phyloP scores from a whole-genome alignment of 2,113 vertebrate genomes.

The Bos taurus region ARS-UCD2.0 NC_037344.1:58694501-58695000 shows the following conservation, averaged over 20 bases:
- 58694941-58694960: neutral
- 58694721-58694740: neutral
- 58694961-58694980: neutral
- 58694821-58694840: neutral
- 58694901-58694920: neutral
- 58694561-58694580: no score
- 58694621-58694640: no score
- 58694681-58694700: fast-evolving
- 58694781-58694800: neutral
- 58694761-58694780: neutral
- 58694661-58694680: neutral
- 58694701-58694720: neutral
- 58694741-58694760: neutral
- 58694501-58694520: no score
- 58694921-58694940: neutral
- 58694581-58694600: no score
- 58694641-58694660: neutral
- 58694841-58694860: neutral
- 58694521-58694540: no score
- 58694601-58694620: no score
- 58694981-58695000: neutral
- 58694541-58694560: no score
- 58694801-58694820: neutral
- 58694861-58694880: neutral
- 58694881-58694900: neutral